Evolutionary conservation across 1,140 invertebrate genomes (phyloP).

Genomic region (Alviniconcha marisindica): DNA sequence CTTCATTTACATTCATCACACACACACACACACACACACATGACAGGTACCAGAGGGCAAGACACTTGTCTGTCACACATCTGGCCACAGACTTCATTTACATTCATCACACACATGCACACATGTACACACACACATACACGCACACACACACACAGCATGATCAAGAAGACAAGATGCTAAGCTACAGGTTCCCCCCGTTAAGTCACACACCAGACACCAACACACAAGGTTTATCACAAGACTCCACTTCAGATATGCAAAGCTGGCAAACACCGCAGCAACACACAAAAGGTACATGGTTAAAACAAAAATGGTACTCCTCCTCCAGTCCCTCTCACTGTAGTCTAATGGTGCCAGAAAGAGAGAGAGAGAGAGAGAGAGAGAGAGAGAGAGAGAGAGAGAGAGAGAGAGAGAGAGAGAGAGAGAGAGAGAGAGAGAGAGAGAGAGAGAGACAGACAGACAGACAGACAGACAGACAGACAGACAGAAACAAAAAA

Average conservation of each 20-base stretch:
- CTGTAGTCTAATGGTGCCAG: neutral
- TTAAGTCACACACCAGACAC: neutral
- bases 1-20: too few relatives aligned
- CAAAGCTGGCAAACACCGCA: neutral
- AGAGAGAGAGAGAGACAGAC: too few relatives aligned
- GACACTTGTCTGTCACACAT: neutral
- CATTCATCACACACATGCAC: constrained; percentile 11
- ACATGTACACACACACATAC: neutral
- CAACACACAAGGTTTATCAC: neutral
- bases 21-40: neutral
- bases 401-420: neutral
- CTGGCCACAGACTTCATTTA: neutral
- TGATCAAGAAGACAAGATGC: neutral
- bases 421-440: neutral
- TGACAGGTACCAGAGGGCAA: neutral
- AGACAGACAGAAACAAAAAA: too few relatives aligned
- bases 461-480: too few relatives aligned
- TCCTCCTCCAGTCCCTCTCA: neutral
- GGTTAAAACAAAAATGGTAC: neutral
- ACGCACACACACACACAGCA: neutral
- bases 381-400: neutral
- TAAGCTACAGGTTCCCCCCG: neutral
- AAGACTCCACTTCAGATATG: neutral
- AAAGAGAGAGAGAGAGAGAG: neutral
- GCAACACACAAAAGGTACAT: neutral